Percentiles rank a stretch among this genome's conserved stretches.
These are phyloP conservation scores for Tolypeutes matacus DNA, from an alignment of 2,797 vertebrate species.

Conservation along the genomic window DNA sequence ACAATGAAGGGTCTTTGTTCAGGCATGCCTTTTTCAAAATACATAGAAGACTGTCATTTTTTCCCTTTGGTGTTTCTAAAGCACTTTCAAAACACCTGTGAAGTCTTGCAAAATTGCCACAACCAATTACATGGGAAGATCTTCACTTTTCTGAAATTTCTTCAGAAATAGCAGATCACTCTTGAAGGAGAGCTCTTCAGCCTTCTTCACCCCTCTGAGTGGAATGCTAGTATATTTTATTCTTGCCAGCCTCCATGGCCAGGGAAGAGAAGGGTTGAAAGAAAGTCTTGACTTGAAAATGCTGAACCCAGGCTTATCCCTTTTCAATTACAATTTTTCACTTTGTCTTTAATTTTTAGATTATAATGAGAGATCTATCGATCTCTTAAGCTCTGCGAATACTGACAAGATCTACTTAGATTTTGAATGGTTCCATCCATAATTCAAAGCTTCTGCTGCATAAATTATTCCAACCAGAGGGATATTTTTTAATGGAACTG, in stretches of 20 bases:
- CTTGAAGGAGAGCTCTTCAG: background rate
- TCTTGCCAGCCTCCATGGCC: background rate
- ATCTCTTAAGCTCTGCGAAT: slow-evolving; percentile 78
- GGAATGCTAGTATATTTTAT: background rate
- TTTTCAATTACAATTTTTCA: slow-evolving; percentile 40
- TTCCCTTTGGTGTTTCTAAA: slow-evolving; percentile 30
- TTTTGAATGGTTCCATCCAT: slow-evolving; percentile 80
- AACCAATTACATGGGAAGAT: slow-evolving; percentile 8
- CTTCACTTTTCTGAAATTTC: background rate
- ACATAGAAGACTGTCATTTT: slow-evolving; percentile 26
- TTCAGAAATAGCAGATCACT: background rate
- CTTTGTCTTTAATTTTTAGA: slow-evolving; percentile 67
- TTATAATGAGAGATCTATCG: slow-evolving; percentile 77
- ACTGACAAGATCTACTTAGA: slow-evolving; percentile 73
- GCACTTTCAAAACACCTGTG: slow-evolving; percentile 30
- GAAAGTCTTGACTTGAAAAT: slow-evolving; percentile 53
- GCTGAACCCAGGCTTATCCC: slow-evolving; percentile 61
- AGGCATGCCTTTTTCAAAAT: slow-evolving; percentile 57
- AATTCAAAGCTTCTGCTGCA: slow-evolving; percentile 79
- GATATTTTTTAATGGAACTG: slow-evolving; percentile 83
- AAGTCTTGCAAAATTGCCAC: slow-evolving; percentile 51
- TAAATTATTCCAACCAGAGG: slow-evolving; percentile 83
- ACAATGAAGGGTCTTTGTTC: slow-evolving; percentile 53
- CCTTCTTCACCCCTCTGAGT: background rate
- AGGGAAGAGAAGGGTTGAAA: background rate